phyloP scores from a whole-genome alignment of 2,888 invertebrate species.

The Dascillus cervinus region DNA sequence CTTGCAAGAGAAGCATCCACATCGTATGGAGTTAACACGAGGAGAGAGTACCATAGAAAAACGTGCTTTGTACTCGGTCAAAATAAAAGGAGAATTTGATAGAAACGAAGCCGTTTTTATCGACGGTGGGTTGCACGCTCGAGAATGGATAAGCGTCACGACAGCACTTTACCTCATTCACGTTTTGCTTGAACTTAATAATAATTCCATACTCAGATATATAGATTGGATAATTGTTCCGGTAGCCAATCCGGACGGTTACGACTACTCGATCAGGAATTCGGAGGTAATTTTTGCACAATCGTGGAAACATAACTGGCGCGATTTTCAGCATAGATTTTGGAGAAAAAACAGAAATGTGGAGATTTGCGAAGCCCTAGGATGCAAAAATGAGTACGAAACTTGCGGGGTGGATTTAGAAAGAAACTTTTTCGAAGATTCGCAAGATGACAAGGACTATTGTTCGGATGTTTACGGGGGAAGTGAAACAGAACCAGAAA shows the following conservation, averaged over 20 bases:
- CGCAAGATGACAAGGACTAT: too few species aligned
- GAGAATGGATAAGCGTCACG: constrained; percentile 64
- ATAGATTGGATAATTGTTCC: constrained; percentile 62
- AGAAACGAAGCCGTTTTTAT: constrained; percentile 44
- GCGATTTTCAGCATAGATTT: constrained; percentile 1
- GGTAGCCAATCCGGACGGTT: constrained; percentile 63
- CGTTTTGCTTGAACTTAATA: constrained; percentile 54
- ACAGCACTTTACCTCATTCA: constrained; percentile 56
- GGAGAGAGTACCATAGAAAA: not conserved
- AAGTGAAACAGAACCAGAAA: too few species aligned
- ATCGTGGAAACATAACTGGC: too few species aligned
- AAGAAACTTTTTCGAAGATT: constrained; percentile 7
- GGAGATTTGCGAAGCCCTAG: too few species aligned
- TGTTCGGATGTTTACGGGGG: too few species aligned
- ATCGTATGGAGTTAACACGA: too few species aligned
- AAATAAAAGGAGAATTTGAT: constrained; percentile 1
- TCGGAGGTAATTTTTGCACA: too few species aligned
- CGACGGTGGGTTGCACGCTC: constrained; percentile 53
- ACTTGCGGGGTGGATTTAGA: constrained; percentile 2
- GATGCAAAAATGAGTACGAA: not conserved
- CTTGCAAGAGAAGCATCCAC: too few species aligned
- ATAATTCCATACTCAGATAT: constrained; percentile 46
- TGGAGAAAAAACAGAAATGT: constrained; percentile 1
- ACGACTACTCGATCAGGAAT: constrained; percentile 52
- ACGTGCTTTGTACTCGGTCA: not conserved